phyloP scores from a whole-genome alignment of 2,113 vertebrate genomes.

The Scolopax mira region DNA sequence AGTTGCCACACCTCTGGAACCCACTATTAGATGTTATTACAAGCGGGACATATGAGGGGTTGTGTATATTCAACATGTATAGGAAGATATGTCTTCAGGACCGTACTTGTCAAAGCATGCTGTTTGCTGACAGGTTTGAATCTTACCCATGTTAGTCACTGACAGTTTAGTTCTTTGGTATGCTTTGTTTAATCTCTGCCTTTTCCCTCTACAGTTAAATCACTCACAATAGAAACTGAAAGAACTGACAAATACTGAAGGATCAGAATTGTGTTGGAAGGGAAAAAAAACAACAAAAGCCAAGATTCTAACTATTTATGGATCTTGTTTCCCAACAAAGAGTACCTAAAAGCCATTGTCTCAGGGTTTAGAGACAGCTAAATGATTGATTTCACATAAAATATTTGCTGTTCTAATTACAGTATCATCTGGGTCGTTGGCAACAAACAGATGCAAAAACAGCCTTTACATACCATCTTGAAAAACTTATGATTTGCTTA shows the following conservation, averaged over 20 bases:
- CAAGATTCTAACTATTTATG: slow-evolving; percentile 64
- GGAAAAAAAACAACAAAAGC: not conserved
- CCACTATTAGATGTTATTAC: not conserved
- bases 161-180: not conserved
- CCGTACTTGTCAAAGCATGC: not conserved
- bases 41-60: not conserved
- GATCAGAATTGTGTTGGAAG: slow-evolving; percentile 12
- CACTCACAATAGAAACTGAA: slow-evolving; percentile 44
- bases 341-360: slow-evolving; percentile 68
- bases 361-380: slow-evolving; percentile 72
- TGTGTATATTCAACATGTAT: not conserved
- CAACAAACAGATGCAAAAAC: slow-evolving; percentile 82
- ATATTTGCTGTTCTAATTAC: slow-evolving; percentile 86
- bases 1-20: not conserved
- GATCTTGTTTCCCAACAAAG: slow-evolving; percentile 63
- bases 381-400: slow-evolving; percentile 88
- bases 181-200: slow-evolving; percentile 35
- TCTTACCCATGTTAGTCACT: not conserved
- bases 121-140: slow-evolving; percentile 26
- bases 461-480: slow-evolving; percentile 77
- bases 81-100: not conserved
- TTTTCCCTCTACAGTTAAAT: slow-evolving; percentile 15
- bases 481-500: slow-evolving; percentile 78
- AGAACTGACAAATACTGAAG: slow-evolving; percentile 49
- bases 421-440: slow-evolving; percentile 82